phyloP scores from a whole-genome alignment of 2,113 vertebrate species.

The Phocoena sinus region DNA sequence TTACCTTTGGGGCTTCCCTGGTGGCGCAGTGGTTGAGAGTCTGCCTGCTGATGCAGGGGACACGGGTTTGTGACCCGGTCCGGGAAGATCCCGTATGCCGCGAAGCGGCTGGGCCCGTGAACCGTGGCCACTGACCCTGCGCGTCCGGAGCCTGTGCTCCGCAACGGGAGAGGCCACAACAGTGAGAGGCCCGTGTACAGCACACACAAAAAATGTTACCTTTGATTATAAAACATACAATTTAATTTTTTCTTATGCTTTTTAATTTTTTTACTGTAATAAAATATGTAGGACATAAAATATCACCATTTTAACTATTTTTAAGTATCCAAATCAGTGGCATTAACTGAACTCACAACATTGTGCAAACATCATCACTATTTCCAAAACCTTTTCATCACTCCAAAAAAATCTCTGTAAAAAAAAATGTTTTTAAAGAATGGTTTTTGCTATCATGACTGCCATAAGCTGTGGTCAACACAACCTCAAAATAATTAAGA shows the following conservation, averaged over 20 bases:
- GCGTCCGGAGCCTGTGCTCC: too few relatives aligned
- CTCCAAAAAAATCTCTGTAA: background rate
- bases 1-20: background rate
- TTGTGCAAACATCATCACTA: background rate
- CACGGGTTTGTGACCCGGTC: too few relatives aligned
- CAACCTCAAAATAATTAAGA: background rate
- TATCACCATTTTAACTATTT: background rate
- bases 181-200: too few relatives aligned
- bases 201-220: background rate
- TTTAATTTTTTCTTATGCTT: background rate
- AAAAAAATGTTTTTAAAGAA: background rate
- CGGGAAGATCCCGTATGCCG: rapidly evolving
- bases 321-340: background rate
- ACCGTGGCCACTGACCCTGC: too few relatives aligned
- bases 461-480: background rate
- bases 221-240: background rate
- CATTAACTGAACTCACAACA: background rate
- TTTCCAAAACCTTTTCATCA: background rate
- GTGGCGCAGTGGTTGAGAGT: too few relatives aligned
- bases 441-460: background rate
- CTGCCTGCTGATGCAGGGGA: too few relatives aligned
- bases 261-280: background rate
- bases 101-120: too few relatives aligned
- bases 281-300: background rate
- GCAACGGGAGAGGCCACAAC: too few relatives aligned